phyloP scores from a whole-genome alignment of 2,113 vertebrate genomes.

The Tupaia tana region DNA sequence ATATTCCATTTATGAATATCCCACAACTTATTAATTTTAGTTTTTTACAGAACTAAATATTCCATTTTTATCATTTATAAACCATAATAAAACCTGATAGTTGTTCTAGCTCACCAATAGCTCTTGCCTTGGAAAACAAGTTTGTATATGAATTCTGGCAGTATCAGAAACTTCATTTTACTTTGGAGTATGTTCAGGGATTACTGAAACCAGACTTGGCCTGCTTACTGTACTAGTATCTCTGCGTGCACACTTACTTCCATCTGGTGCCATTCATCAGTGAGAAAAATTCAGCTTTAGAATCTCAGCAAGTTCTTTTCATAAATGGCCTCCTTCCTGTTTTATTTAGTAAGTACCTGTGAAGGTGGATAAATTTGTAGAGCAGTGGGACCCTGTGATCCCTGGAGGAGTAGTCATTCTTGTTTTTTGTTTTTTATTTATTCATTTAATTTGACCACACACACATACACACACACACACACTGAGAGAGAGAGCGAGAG shows the following conservation, averaged over 20 bases:
- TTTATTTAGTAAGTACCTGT: not conserved
- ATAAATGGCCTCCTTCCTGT: not conserved
- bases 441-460: too few relatives aligned
- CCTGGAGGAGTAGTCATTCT: not conserved
- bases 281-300: not conserved
- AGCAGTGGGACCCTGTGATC: not conserved
- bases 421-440: too few relatives aligned
- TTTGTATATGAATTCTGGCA: conserved; percentile 52
- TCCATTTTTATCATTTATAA: conserved; percentile 62
- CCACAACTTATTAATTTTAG: conserved; percentile 26
- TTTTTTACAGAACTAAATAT: conserved; percentile 67
- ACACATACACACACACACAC: too few relatives aligned
- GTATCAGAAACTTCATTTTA: conserved; percentile 64
- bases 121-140: not conserved
- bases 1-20: not conserved
- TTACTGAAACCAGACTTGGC: not conserved
- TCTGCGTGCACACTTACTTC: conserved; percentile 6
- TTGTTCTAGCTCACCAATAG: conserved; percentile 10
- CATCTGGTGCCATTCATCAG: not conserved
- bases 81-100: conserved; percentile 39
- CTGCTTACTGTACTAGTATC: not conserved
- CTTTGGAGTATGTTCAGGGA: conserved; percentile 49
- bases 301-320: conserved; percentile 14
- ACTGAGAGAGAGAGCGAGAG: too few relatives aligned
- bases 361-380: not conserved